These are phyloP conservation scores for Tenebrio molitor DNA, from an alignment of 1,140 invertebrate genomes.

Conservation along the genomic window DNA sequence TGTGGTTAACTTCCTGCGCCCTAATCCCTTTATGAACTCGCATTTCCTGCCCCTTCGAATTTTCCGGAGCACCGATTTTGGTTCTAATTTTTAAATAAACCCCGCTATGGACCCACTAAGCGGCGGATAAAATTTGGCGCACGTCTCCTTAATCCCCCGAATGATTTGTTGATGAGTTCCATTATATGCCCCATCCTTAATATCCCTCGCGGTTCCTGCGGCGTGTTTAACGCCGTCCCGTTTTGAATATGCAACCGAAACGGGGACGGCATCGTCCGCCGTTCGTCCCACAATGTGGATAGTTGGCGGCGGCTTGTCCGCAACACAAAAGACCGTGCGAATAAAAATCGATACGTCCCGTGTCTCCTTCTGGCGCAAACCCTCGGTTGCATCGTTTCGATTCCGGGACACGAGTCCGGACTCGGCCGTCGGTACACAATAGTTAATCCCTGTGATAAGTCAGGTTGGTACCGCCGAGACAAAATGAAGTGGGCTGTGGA, in stretches of 20 bases:
- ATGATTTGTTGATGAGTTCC: not conserved
- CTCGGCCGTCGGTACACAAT: slow-evolving; percentile 15
- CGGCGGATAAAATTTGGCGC: not conserved
- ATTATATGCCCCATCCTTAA: not conserved
- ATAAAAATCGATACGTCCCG: not conserved
- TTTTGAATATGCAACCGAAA: not conserved
- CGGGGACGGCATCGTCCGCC: not conserved
- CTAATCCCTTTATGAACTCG: no score
- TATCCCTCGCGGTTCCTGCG: not conserved
- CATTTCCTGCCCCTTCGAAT: no score
- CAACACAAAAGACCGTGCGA: no score
- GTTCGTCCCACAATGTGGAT: not conserved
- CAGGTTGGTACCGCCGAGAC: slow-evolving; percentile 18
- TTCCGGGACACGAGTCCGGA: not conserved
- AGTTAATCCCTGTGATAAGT: slow-evolving; percentile 41
- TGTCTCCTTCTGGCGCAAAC: not conserved
- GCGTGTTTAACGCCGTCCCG: not conserved
- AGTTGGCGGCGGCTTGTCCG: not conserved
- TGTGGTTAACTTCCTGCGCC: no score
- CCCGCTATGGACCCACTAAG: not conserved
- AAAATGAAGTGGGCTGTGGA: slow-evolving; percentile 45
- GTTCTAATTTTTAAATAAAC: no score
- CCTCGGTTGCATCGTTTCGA: not conserved
- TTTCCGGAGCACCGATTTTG: no score
- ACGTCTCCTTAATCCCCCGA: not conserved